A percentile compares a stretch with the other conserved stretches of the same genome.
phyloP scores from a whole-genome alignment of 1,140 invertebrate species.

The Eueides isabella region DNA sequence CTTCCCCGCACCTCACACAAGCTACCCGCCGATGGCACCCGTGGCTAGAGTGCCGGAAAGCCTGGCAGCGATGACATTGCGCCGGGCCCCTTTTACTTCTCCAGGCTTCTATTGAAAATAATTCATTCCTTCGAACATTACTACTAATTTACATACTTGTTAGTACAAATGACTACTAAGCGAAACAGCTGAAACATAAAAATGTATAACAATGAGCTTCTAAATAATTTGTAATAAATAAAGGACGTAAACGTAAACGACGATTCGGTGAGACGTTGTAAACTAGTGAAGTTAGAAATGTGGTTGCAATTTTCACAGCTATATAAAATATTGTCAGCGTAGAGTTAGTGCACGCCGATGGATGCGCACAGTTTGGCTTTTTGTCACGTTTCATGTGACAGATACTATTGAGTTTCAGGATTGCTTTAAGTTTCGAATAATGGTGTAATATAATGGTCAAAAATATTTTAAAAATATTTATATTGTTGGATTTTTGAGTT shows the following conservation, averaged over 20 bases:
- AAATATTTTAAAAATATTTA: neutral
- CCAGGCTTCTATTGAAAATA: too few relatives aligned
- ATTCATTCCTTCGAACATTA: too few relatives aligned
- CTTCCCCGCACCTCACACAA: too few relatives aligned
- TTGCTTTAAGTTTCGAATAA: slow-evolving; percentile 28
- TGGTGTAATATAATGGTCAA: neutral
- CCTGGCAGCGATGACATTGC: too few relatives aligned
- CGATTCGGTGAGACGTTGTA: slow-evolving; percentile 48
- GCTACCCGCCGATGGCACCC: too few relatives aligned
- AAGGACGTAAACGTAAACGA: slow-evolving; percentile 14
- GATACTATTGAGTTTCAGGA: slow-evolving; percentile 45
- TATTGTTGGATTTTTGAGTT: neutral
- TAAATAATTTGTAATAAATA: too few relatives aligned
- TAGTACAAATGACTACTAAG: too few relatives aligned
- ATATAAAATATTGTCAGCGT: slow-evolving; percentile 72
- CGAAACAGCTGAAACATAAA: too few relatives aligned
- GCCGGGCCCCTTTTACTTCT: too few relatives aligned
- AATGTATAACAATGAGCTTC: neutral
- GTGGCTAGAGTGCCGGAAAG: too few relatives aligned
- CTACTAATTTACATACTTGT: too few relatives aligned
- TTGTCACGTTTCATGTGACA: slow-evolving; percentile 54
- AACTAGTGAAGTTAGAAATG: slow-evolving; percentile 72
- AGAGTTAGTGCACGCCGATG: slow-evolving; percentile 49
- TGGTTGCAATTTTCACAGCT: slow-evolving; percentile 69
- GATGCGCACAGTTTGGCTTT: slow-evolving; percentile 62